Percentiles rank a stretch among this genome's conserved stretches.
Conservation (phyloP, 2,113 vertebrate species). For the Rhagologus leucostigma region DNA sequence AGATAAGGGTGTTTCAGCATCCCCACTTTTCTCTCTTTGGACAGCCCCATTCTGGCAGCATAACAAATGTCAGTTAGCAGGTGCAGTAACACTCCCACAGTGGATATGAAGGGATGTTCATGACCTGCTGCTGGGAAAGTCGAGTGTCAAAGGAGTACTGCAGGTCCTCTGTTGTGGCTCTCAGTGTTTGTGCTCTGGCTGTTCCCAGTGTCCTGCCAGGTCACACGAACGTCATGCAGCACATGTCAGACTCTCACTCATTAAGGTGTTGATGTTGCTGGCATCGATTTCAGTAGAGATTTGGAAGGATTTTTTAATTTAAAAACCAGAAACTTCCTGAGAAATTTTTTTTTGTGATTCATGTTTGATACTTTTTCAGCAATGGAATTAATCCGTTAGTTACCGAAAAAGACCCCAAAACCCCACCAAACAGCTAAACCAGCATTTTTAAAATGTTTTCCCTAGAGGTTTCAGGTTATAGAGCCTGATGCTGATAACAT, state of each 20-base stretch:
- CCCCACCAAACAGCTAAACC: neutral
- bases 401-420: neutral
- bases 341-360: neutral
- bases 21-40: neutral
- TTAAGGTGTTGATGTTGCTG: neutral
- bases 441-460: neutral
- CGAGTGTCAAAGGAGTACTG: neutral
- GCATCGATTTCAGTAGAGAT: neutral
- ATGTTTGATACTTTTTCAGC: neutral
- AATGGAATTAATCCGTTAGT: neutral
- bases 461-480: neutral
- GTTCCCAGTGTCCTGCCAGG: neutral
- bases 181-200: neutral
- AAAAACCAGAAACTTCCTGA: neutral
- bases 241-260: neutral
- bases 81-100: neutral
- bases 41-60: neutral
- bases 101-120: neutral
- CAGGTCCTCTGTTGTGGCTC: neutral
- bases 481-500: neutral
- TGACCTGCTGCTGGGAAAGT: neutral
- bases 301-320: neutral
- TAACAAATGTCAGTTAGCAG: neutral
- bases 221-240: fast-evolving
- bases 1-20: neutral